Percentiles rank a stretch among this genome's conserved stretches.
phyloP scores from a whole-genome alignment of 2,113 vertebrate species.

The human region DNA sequence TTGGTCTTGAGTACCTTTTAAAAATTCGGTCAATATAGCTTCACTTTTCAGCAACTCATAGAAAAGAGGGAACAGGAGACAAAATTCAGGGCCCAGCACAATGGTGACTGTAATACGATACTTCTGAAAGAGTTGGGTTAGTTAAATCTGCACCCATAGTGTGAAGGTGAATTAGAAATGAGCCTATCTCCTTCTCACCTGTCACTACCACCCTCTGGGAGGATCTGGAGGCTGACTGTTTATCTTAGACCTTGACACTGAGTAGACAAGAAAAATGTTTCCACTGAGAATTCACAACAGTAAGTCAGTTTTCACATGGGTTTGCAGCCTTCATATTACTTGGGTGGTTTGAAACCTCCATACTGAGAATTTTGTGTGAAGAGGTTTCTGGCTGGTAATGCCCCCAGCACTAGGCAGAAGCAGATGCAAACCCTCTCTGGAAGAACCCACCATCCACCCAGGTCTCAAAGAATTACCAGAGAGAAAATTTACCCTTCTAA shows the following conservation, averaged over 20 bases:
- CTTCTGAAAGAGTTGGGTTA: neutral
- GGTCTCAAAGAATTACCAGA: neutral
- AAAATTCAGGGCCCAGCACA: neutral
- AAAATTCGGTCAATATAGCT: neutral
- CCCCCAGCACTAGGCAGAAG: neutral
- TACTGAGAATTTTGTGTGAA: neutral
- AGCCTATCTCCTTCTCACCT: neutral
- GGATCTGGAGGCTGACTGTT: neutral
- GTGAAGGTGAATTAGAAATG: neutral
- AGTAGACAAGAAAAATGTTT: neutral
- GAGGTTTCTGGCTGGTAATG: neutral
- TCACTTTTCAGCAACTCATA: neutral
- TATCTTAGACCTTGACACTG: neutral
- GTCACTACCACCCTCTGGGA: neutral
- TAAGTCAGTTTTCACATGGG: neutral
- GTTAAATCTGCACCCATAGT: neutral
- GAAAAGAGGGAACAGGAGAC: neutral
- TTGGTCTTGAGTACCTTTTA: neutral
- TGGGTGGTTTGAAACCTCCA: neutral
- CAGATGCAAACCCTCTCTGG: neutral
- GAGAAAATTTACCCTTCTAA: neutral
- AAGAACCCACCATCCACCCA: neutral
- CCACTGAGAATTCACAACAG: neutral
- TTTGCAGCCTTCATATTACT: neutral
- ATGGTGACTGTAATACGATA: neutral